phyloP scores from a whole-genome alignment of 2,888 invertebrate species.

The Lasius fuliginosus region DNA sequence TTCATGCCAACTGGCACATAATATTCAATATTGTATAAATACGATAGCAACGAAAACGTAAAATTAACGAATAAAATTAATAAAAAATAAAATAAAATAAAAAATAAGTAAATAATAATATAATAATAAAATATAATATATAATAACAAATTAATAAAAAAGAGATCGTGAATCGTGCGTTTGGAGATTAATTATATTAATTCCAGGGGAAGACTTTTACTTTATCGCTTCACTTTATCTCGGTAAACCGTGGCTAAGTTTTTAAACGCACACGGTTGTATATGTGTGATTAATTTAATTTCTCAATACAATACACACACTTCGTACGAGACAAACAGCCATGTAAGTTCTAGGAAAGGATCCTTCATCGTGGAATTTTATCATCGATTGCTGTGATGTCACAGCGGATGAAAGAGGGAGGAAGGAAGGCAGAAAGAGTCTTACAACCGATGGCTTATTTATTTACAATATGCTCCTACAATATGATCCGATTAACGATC shows the following conservation, averaged over 20 bases:
- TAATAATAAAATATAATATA: no score
- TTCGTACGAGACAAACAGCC: neutral
- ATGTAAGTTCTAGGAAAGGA: slow-evolving; percentile 68
- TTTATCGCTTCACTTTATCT: slow-evolving; percentile 41
- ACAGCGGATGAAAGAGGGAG: neutral
- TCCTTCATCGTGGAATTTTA: slow-evolving; percentile 66
- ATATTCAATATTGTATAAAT: neutral
- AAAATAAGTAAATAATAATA: no score
- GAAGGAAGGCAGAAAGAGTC: neutral
- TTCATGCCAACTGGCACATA: neutral
- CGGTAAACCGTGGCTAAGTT: neutral
- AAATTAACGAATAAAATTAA: neutral
- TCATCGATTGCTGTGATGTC: slow-evolving; percentile 46
- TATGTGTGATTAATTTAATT: slow-evolving; percentile 45
- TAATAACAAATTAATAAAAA: neutral
- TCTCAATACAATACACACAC: slow-evolving; percentile 32
- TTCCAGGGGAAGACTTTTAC: slow-evolving; percentile 23
- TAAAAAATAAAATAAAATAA: no score
- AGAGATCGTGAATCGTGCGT: neutral
- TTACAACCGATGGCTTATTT: neutral
- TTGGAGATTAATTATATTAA: slow-evolving; percentile 31
- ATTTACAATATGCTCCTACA: neutral
- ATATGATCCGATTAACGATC: neutral
- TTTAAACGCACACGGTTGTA: slow-evolving; percentile 19
- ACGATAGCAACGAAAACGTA: neutral